phyloP scores from a whole-genome alignment of 2,797 vertebrate genomes.

The Enteromius afrohamiltoni region DNA sequence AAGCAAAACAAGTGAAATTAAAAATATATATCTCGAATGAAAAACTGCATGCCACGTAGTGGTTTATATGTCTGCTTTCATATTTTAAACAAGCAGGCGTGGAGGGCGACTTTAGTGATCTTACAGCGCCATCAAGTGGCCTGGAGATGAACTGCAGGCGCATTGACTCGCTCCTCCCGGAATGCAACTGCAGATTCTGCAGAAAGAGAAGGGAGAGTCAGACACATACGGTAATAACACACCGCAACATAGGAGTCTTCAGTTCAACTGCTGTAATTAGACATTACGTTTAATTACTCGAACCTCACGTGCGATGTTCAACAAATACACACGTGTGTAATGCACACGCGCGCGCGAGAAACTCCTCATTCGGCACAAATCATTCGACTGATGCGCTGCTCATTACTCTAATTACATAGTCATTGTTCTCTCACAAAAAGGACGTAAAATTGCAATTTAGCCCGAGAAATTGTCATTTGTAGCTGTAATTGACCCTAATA shows the following conservation, averaged over 20 bases:
- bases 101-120: slow-evolving; percentile 42
- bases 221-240: slow-evolving; percentile 32
- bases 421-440: slow-evolving; percentile 73
- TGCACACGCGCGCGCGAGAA: slow-evolving; percentile 14
- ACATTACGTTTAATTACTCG: slow-evolving; percentile 56
- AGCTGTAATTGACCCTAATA: slow-evolving; percentile 78
- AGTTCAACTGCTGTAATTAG: slow-evolving; percentile 54
- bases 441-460: slow-evolving; percentile 77
- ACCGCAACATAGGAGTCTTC: slow-evolving; percentile 42
- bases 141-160: not conserved
- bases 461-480: slow-evolving; percentile 75
- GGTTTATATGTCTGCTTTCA: slow-evolving; percentile 11
- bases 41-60: slow-evolving; percentile 5
- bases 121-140: slow-evolving; percentile 79
- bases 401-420: slow-evolving; percentile 76
- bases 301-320: slow-evolving; percentile 42
- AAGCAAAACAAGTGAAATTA: slow-evolving; percentile 15
- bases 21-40: slow-evolving; percentile 31
- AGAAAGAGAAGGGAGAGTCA: slow-evolving; percentile 22
- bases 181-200: not conserved
- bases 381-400: slow-evolving; percentile 67
- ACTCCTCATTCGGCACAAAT: slow-evolving; percentile 70
- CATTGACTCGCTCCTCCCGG: not conserved
- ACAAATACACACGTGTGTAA: slow-evolving; percentile 36
- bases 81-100: not conserved